Base-by-base conservation (phyloP, 2,797 vertebrate species). In the Thunnus albacares region DNA sequence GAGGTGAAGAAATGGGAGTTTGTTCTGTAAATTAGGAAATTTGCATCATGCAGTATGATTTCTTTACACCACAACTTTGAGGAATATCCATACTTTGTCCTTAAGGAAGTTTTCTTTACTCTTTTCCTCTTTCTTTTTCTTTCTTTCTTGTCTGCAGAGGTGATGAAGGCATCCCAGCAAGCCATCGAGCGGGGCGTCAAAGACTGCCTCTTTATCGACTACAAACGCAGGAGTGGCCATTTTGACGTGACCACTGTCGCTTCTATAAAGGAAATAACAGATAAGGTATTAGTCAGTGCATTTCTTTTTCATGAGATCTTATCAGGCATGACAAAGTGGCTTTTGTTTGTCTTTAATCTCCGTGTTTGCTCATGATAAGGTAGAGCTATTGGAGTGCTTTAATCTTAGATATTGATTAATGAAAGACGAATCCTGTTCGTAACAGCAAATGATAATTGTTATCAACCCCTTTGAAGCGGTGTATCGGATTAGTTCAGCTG, bases 101-200 rank as follows among this genome's bases (percentile, higher is more conserved):
- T 2, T 6, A 0, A 30, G 3, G 1, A 7, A 9, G 2, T n/a
- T 69, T 38, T 53, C 11, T 49, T 81, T 15, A 41, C 12, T 18
- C 15, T 13, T 17, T 2, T 14, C 12, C 56, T 35, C 13, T 62
- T 58, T 71, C 11, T 70, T 3, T 80, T 58, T 35, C 13, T 62
- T 58, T 71, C 11, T 71, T 3, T 80, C 55, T 7, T 14, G 24
- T 64, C 68, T 86, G 61, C 95, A 99, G 98, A 99, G 93, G 97
- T 99, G 90, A 99, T 99, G 98, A 99, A 99, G 94, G 98, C 98
- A 49, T 99, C 98, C 35, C 98, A 99, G 84, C 98, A 99, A 93
- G 98, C 98, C 84, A 99, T 99, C 2, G 98, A 99, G 79, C 96
- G 98, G 0, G 98, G 98, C 0, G 97, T 99, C 87, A 99, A 97